Conservation (phyloP, 2,888 invertebrate species). For the Cynaeus angustus region DNA sequence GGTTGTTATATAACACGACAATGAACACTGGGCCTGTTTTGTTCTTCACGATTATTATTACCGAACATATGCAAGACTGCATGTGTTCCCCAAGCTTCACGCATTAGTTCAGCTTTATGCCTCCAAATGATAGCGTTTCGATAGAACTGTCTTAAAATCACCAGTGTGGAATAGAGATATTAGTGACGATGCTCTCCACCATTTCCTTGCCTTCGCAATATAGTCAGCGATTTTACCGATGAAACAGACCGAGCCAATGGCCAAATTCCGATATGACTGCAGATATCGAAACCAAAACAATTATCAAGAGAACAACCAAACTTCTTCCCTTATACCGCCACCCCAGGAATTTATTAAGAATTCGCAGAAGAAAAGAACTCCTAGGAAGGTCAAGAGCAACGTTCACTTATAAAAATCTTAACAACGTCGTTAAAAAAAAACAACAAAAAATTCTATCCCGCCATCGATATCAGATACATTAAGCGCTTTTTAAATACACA, state of each 20-base stretch:
- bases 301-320: constrained; percentile 31
- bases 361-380: background rate
- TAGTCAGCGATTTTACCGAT: constrained; percentile 49
- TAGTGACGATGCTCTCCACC: constrained; percentile 48
- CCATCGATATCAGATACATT: too few relatives aligned
- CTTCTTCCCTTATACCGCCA: constrained; percentile 8
- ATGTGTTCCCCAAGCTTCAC: constrained; percentile 37
- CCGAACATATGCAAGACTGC: constrained; percentile 44
- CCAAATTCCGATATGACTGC: constrained; percentile 39
- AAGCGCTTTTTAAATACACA: too few relatives aligned
- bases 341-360: constrained; percentile 12
- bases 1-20: constrained; percentile 56
- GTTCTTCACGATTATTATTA: constrained; percentile 48
- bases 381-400: background rate
- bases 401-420: background rate
- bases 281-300: constrained; percentile 32
- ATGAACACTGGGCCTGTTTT: constrained; percentile 47
- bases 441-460: too few relatives aligned
- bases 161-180: constrained; percentile 52
- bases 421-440: too few relatives aligned
- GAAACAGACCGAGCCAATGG: constrained; percentile 43
- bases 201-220: constrained; percentile 42
- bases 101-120: constrained; percentile 44
- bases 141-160: constrained; percentile 52
- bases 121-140: constrained; percentile 46